Base-by-base conservation (phyloP, 2,113 vertebrate species). In the Podarcis raffonei region DNA sequence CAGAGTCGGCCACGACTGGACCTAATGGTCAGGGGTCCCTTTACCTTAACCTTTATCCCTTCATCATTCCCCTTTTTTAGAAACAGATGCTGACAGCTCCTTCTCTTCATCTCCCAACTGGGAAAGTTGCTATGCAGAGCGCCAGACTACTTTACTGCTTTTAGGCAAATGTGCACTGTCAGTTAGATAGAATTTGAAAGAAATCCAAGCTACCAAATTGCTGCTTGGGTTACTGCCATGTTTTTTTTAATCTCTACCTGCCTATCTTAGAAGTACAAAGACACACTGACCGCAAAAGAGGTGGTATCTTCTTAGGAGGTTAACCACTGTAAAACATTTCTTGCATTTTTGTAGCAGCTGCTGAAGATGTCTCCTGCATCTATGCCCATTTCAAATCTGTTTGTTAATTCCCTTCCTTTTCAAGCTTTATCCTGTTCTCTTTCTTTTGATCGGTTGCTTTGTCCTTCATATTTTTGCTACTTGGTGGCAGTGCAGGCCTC, bases 151-250 rank as follows among this genome's bases (percentile, higher is more conserved):
- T 32, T 22, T 13, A 9, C 68, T 48, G 39, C 39, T 84, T 27
- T 72, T 53, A 32, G 48, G 16, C 30, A 18, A 25, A 72, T 72
- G n/a, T 72, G 16, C 68, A 57, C 37, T 77, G 35, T 39, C 35
- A 76, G 35, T 39, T 27, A 65, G 25, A 87, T 37, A 72, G 48
- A 81, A 72, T 59, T 87, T 87, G 78, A 72, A 66, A 59, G 68
- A 81, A 57, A 57, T 87, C 77, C 78, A 87, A 87, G 42, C 16
- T 53, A n/a, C 66, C n/a, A 81, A 87, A 87, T 81, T 79, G 68
- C 32, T 72, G 15, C 16, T 87, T 87, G 86, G 68, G 53, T 35
- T 39, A 59, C 35, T 81, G 86, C 86, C 86, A 87, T 39, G 9
- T 30, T 53, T 53, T 53, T 81, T 20, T 22, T 22, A 57, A 80